phyloP scores from a whole-genome alignment of 2,113 vertebrate species.

The Vidua macroura region DNA sequence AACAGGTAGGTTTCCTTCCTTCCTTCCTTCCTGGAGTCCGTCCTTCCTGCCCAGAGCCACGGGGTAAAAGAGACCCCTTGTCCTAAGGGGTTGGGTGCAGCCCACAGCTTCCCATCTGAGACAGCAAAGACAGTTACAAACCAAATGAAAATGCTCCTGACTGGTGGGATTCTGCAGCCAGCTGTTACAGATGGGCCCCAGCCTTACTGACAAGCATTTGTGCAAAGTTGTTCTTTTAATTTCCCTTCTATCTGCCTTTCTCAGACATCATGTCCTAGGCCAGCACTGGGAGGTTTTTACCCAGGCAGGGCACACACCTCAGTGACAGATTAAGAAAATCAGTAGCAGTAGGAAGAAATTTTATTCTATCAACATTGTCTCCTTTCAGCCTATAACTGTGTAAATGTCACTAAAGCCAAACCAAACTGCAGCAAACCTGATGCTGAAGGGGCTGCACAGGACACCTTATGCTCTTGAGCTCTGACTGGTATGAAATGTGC shows the following conservation, averaged over 20 bases:
- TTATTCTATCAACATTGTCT: neutral
- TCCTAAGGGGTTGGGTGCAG: neutral
- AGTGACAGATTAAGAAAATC: neutral
- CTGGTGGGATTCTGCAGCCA: neutral
- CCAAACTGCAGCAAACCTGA: neutral
- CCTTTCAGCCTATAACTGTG: neutral
- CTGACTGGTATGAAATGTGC: neutral
- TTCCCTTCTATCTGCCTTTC: neutral
- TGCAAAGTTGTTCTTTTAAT: neutral
- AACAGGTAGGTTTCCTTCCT: neutral
- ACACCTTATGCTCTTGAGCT: neutral
- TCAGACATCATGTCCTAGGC: neutral
- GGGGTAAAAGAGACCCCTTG: neutral
- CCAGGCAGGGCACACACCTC: neutral
- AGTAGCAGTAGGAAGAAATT: neutral
- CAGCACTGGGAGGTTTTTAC: rapidly evolving
- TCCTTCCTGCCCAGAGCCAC: too few relatives aligned
- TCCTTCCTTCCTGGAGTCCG: neutral
- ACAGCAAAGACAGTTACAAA: neutral
- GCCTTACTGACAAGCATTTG: neutral
- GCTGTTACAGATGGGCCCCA: neutral
- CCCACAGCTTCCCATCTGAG: neutral
- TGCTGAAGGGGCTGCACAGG: neutral
- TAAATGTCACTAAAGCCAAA: neutral
- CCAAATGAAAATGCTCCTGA: neutral